Conservation (phyloP, 2,888 invertebrate genomes). For the Frankliniella fusca region DNA sequence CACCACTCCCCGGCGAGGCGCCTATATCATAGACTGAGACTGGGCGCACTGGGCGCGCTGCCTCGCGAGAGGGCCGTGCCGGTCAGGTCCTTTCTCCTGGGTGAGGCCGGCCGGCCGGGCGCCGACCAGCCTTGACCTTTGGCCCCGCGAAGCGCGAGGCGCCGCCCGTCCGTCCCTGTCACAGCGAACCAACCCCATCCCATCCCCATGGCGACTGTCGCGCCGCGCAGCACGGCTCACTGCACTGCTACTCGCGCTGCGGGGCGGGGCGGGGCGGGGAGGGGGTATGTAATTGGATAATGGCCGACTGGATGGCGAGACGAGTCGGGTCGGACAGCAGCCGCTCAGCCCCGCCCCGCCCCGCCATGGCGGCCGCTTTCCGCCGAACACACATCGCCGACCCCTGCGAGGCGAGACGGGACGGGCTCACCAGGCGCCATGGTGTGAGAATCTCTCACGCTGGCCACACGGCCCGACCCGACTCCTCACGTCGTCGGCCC, state of each 20-base stretch:
- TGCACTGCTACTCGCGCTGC: not conserved
- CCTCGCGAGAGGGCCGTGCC: no score
- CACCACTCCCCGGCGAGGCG: no score
- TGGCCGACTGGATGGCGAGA: no score
- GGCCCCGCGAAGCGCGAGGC: not conserved
- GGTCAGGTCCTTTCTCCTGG: no score
- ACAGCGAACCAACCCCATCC: not conserved
- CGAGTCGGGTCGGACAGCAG: no score
- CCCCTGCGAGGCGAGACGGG: not conserved
- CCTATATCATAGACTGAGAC: no score
- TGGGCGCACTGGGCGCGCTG: no score
- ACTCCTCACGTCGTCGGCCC: not conserved
- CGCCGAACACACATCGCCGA: no score
- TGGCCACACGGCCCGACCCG: not conserved
- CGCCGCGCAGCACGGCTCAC: not conserved
- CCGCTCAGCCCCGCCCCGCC: no score
- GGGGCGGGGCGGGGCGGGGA: no score
- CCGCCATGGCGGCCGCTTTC: no score
- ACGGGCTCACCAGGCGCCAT: not conserved
- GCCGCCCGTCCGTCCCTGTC: not conserved
- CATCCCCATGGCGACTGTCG: not conserved
- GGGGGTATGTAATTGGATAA: no score
- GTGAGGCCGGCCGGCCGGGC: not conserved
- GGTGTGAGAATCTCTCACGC: constrained; percentile 3
- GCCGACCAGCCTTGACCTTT: not conserved